These are phyloP conservation scores for Coreoperca whiteheadi DNA, from an alignment of 2,113 vertebrate species.

Conservation along the genomic window DNA sequence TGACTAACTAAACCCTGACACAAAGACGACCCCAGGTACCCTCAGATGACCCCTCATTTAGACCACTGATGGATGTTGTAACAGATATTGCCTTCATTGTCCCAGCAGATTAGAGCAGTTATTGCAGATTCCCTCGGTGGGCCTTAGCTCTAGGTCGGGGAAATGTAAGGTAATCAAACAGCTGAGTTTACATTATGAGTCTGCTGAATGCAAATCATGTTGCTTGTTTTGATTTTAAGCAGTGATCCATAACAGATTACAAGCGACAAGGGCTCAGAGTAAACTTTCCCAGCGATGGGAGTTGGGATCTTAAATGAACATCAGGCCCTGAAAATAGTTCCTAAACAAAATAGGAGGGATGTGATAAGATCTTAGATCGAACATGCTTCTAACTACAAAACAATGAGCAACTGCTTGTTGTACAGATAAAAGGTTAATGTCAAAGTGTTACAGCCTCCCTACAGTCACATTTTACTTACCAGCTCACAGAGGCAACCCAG, in stretches of 20 bases:
- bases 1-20: conserved; percentile 44
- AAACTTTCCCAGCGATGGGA: background rate
- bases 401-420: background rate
- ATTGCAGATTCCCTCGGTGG: background rate
- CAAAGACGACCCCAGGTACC: conserved; percentile 51
- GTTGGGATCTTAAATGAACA: background rate
- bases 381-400: background rate
- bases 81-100: conserved; percentile 35
- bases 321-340: background rate
- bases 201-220: background rate
- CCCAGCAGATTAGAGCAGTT: conserved; percentile 3
- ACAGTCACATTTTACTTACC: background rate
- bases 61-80: conserved; percentile 42
- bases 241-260: background rate
- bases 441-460: background rate
- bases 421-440: background rate
- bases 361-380: background rate
- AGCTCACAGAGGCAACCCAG: background rate
- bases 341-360: background rate
- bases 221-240: background rate
- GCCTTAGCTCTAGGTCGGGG: background rate
- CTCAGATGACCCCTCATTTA: conserved; percentile 48
- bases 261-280: background rate
- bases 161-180: background rate
- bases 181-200: background rate